Conservation (phyloP, 1,140 invertebrate genomes). For the Ganaspis sp. region DNA sequence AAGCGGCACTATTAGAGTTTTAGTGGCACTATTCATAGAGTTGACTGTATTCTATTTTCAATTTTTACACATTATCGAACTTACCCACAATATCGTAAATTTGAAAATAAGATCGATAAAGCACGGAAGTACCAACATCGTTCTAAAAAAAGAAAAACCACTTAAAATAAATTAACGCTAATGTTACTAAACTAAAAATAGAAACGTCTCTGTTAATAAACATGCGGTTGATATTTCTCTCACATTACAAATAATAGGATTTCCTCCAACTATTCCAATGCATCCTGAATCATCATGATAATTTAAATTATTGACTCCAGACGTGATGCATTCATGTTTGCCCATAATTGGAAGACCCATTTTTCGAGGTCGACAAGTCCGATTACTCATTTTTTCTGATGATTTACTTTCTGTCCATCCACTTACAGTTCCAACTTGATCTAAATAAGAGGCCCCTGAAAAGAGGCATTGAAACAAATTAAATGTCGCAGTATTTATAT, state of each 20-base stretch:
- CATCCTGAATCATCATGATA: constrained; percentile 76
- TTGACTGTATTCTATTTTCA: too few relatives aligned
- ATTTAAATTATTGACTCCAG: constrained; percentile 58
- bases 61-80: neutral
- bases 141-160: constrained; percentile 64
- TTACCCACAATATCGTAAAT: constrained; percentile 76
- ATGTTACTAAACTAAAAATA: constrained; percentile 27
- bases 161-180: neutral
- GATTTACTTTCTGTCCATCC: constrained; percentile 75
- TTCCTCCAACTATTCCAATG: constrained; percentile 72
- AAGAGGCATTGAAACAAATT: neutral
- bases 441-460: constrained; percentile 74
- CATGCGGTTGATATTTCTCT: constrained; percentile 37
- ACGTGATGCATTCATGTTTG: constrained; percentile 69
- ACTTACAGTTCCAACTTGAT: constrained; percentile 77
- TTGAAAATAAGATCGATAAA: constrained; percentile 71
- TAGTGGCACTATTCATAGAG: too few relatives aligned
- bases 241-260: constrained; percentile 74
- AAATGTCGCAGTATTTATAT: too few relatives aligned
- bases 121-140: constrained; percentile 74
- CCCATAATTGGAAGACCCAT: constrained; percentile 75
- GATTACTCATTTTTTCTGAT: constrained; percentile 32
- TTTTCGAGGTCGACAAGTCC: constrained; percentile 74
- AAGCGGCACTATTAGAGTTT: too few relatives aligned
- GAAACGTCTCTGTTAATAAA: neutral